Percentiles rank a stretch among this genome's conserved stretches.
Evolutionary conservation across 2,113 vertebrate genomes (phyloP).

Genomic region (Hiodon tergisus): DNA sequence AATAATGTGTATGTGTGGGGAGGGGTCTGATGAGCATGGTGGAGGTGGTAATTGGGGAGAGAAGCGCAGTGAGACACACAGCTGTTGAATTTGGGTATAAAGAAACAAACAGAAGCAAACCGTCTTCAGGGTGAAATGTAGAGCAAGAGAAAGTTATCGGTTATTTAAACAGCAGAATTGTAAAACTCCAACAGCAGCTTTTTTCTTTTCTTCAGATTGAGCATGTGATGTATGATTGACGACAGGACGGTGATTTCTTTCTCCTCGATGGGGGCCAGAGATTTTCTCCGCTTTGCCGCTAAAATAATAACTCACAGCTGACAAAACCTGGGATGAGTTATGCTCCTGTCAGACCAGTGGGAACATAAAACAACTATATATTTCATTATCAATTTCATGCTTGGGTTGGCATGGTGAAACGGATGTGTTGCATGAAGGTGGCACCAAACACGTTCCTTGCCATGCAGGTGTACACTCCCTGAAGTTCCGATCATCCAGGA

Average conservation of each 20-base stretch:
- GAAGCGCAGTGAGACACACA: too few relatives aligned
- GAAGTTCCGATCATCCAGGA: slow-evolving; percentile 72
- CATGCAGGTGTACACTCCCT: slow-evolving; percentile 68
- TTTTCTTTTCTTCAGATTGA: slow-evolving; percentile 50
- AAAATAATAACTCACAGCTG: slow-evolving; percentile 66
- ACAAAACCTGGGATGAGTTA: slow-evolving; percentile 64
- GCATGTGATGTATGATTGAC: slow-evolving; percentile 29
- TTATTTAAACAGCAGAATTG: slow-evolving; percentile 45
- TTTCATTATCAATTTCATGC: slow-evolving; percentile 71
- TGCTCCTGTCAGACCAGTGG: slow-evolving; percentile 61
- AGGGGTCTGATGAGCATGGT: too few relatives aligned
- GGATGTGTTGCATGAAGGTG: slow-evolving; percentile 44
- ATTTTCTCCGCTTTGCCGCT: slow-evolving; percentile 41
- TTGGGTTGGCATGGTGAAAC: slow-evolving; percentile 49
- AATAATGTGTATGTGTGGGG: too few relatives aligned
- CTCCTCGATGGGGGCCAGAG: slow-evolving; percentile 29
- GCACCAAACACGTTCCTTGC: slow-evolving; percentile 75
- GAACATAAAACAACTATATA: slow-evolving; percentile 64
- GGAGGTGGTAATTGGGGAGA: too few relatives aligned
- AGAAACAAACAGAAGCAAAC: too few relatives aligned
- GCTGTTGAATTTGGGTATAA: too few relatives aligned
- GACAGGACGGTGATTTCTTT: slow-evolving; percentile 39
- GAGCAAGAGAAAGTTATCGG: slow-evolving; percentile 33
- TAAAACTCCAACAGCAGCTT: slow-evolving; percentile 40
- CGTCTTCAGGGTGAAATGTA: slow-evolving; percentile 24